Conservation (phyloP, 1,140 invertebrate genomes). For the Brachionus calyciflorus region DNA sequence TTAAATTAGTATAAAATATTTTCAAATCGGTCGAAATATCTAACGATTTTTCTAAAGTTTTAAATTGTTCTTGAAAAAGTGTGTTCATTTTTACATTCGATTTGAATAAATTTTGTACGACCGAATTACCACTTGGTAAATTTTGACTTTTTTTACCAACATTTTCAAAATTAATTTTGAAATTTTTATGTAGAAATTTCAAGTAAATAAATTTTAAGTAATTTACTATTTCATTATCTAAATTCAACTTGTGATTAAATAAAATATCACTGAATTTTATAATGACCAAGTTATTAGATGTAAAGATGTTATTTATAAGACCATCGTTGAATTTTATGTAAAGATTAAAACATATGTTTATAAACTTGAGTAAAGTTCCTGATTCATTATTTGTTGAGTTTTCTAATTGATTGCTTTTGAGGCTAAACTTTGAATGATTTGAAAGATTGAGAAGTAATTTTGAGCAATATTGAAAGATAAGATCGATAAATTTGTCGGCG, state of each 20-base stretch:
- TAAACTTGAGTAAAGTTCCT: background rate
- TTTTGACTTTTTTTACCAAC: background rate
- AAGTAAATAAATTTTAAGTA: slow-evolving; percentile 37
- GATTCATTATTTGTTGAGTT: background rate
- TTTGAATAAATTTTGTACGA: background rate
- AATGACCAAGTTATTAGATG: background rate
- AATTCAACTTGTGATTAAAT: background rate
- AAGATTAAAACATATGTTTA: background rate
- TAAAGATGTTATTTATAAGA: background rate
- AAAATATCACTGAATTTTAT: background rate
- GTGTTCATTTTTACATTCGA: background rate
- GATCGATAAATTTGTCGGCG: slow-evolving; percentile 15
- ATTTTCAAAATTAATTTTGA: slow-evolving; percentile 38
- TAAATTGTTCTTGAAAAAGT: slow-evolving; percentile 6
- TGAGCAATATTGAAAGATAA: background rate
- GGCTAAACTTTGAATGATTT: background rate
- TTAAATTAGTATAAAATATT: slow-evolving; percentile 8
- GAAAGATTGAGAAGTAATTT: background rate
- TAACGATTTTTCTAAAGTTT: background rate
- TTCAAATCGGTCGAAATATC: background rate
- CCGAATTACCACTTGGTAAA: background rate
- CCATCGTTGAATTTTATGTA: background rate
- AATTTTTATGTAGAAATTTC: slow-evolving; percentile 36
- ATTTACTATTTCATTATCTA: background rate
- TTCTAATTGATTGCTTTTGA: background rate